Conservation (phyloP, 2,888 invertebrate genomes). For the Dorcus hopei region DNA sequence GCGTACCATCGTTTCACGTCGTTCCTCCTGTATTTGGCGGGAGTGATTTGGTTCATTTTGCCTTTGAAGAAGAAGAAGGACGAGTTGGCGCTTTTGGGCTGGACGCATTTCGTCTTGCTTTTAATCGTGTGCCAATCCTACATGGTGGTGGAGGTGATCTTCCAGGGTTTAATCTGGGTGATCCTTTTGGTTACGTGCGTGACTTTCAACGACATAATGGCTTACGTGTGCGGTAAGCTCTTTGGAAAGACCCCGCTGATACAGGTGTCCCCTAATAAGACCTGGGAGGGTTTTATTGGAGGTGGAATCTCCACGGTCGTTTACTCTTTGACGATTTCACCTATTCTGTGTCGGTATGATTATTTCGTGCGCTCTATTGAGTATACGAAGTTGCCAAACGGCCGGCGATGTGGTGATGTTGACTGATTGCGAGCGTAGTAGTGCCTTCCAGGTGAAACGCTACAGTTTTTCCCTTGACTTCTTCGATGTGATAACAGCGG, state of each 20-base stretch:
- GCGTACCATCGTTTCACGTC: conserved; percentile 96
- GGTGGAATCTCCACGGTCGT: conserved; percentile 91
- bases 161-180: conserved; percentile 91
- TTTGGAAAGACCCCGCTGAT: conserved; percentile 98
- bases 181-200: conserved; percentile 98
- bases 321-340: conserved; percentile 84
- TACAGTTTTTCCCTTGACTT: conserved; percentile 66
- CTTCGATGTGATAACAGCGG: background rate
- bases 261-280: conserved; percentile 97
- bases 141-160: conserved; percentile 95
- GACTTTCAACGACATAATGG: conserved; percentile 98
- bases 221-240: conserved; percentile 98
- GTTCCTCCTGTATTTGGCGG: conserved; percentile 91
- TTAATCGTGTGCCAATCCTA: conserved; percentile 97
- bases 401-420: conserved; percentile 76
- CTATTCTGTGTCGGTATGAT: conserved; percentile 84
- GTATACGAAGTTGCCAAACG: conserved; percentile 84
- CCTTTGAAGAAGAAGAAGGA: conserved; percentile 95
- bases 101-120: conserved; percentile 96
- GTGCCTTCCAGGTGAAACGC: conserved; percentile 74
- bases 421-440: conserved; percentile 84
- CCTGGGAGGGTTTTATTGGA: conserved; percentile 99
- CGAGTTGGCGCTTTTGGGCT: conserved; percentile 97
- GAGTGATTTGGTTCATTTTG: conserved; percentile 95
- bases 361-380: conserved; percentile 97